Conservation (phyloP, 2,113 vertebrate species). For the Heliornis fulica region DNA sequence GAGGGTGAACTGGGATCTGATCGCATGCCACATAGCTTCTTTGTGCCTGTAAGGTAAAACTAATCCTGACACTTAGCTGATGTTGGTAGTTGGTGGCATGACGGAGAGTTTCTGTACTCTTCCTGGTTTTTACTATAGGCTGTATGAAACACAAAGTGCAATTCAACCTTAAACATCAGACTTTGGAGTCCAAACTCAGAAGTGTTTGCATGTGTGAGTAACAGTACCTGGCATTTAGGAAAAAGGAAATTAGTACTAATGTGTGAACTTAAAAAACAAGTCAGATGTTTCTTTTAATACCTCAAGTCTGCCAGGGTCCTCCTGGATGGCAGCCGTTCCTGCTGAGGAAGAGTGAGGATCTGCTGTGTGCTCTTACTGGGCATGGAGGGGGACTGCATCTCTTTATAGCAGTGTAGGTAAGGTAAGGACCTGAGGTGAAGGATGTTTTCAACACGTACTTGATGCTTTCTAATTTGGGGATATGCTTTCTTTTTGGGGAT, state of each 20-base stretch:
- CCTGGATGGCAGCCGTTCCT: too few species aligned
- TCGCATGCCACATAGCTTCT: not conserved
- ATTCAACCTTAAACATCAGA: constrained; percentile 22
- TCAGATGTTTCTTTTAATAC: constrained; percentile 22
- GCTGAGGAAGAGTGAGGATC: too few species aligned
- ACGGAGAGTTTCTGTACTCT: constrained; percentile 6
- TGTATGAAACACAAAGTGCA: constrained; percentile 39
- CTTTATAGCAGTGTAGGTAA: not conserved
- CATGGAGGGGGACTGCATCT: not conserved
- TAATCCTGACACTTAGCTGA: not conserved
- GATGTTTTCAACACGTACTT: not conserved
- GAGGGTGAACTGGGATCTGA: not conserved
- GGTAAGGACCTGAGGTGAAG: constrained; percentile 15
- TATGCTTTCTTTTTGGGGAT: constrained; percentile 50
- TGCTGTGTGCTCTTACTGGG: not conserved
- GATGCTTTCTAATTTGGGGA: constrained; percentile 53
- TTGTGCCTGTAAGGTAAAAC: not conserved
- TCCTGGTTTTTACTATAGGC: not conserved
- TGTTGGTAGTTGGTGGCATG: constrained; percentile 4
- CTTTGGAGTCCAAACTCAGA: not conserved
- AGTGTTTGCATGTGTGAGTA: constrained; percentile 7
- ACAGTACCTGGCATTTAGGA: constrained; percentile 9
- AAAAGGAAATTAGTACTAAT: not conserved
- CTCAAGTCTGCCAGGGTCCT: not conserved
- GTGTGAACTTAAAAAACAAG: not conserved